Evolutionary conservation across 2,113 vertebrate genomes (phyloP), one percentile per base, ranked within the genome.

Genomic region (Hystrix brachyura): DNA sequence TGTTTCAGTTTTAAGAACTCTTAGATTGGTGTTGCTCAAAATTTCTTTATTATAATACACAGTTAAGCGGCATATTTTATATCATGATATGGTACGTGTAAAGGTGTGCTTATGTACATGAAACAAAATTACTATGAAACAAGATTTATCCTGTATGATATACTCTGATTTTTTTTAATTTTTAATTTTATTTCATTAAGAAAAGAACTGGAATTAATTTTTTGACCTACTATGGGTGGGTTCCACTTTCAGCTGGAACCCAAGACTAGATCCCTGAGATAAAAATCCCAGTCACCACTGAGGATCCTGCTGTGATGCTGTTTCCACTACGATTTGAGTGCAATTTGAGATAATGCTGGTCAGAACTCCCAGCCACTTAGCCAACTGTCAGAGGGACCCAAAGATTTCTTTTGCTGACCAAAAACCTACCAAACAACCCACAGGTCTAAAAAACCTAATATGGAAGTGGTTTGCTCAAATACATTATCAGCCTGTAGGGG

Each of bases 41-140:
- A 8, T 27, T 55, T 91, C 69, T 96, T 69, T 62, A 84, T 38
- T 55, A 55, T 71, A 27, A 65, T 25, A 38, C 51, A 79, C 32
- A 84, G 14, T 83, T 34, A 85, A 32, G 23, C 82, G 74, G 29
- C 38, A 72, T 19, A 83, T 87, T 87, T 90, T 71, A 88, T 78
- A 59, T 27, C 51, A 34, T 79, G 32, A 62, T 79, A 83, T 4
- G 65, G 14, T 25, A 90, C 11, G 87, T 25, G 23, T 48, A 87
- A 91, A 71, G 65, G 32, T 84, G 23, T 59, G 5, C 65, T 46
- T 51, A 3, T 90, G 25, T 53, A 18, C 51, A 46, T 18, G 4
- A 94, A 95, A 43, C 19, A 85, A 96, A 97, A 80, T 87, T 71
- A 79, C 79, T 19, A 82, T 60, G 46, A 87, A 89, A 95, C 4